Base-by-base conservation (phyloP, 2,888 invertebrate genomes). In the Marronus borbonicus region DNA sequence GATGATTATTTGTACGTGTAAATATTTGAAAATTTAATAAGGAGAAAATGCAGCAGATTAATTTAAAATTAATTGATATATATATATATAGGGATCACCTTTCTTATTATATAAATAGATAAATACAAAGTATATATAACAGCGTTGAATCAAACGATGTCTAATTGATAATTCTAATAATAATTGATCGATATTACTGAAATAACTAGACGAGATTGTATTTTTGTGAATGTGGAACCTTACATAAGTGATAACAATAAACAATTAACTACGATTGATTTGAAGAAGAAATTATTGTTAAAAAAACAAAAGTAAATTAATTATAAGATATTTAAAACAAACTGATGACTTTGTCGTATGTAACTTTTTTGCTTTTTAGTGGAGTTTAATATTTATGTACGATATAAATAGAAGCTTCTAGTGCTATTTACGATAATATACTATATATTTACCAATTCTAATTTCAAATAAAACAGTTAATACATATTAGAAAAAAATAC, bases 221-320 rank as follows among this genome's bases (percentile, higher is more conserved):
- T 86, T 86, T 86, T 86, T 86, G 86, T 86, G 86, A 85, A 86
- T 85, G 86, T 86, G 86, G 85, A 85, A 84, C 83, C 83, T 85
- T 66, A 66, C 24, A 66, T 66, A 84, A 84, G 85, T 86, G 85
- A 86, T 86, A 86, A 12, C n/a, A 55, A 55, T n/a, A 64, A 28
- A 64, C 31, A 64, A 36, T 31, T 50, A 28, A 69, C 52, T 24
- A 68, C 20, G 20, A 68, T 17, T 50, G 50, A 66, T 44, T 24
- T 24, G 49, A 28, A 62, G 24, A 64, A n/a, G 28, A 36, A 28
- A 62, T 14, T 7, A 68, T 20, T 24, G 2, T 17, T 17, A 24
- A 69, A 31, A 31, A 12, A 31, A 14, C 1, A 62, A 5, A 36
- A 36, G 5, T 36, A 36, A 36, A 36, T 36, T 36, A 31, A 36